phyloP scores from a whole-genome alignment of 2,113 vertebrate species.

The Phaethon lepturus region DNA sequence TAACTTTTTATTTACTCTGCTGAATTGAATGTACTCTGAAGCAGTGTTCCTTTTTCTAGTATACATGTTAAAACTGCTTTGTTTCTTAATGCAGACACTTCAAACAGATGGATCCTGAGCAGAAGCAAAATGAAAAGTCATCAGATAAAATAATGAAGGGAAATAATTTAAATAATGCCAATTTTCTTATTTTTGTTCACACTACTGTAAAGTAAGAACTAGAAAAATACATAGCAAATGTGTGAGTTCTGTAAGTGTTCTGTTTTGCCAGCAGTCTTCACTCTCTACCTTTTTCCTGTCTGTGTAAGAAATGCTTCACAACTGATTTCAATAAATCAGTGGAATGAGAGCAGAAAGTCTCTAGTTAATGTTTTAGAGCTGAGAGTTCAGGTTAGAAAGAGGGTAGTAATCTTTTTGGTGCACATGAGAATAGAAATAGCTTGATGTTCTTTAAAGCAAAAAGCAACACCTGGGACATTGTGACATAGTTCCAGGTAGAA shows the following conservation, averaged over 20 bases:
- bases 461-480: background rate
- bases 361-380: background rate
- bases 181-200: background rate
- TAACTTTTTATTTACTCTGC: background rate
- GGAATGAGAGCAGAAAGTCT: background rate
- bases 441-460: background rate
- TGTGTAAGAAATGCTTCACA: rapidly evolving
- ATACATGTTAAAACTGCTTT: background rate
- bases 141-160: background rate
- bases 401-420: background rate
- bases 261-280: background rate
- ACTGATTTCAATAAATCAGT: background rate
- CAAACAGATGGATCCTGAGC: background rate
- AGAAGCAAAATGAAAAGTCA: background rate
- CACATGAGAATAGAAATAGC: background rate
- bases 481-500: background rate
- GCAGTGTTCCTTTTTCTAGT: background rate
- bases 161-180: background rate
- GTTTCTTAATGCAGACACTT: background rate
- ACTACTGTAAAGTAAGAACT: background rate
- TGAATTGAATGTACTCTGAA: background rate
- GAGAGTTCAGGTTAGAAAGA: background rate
- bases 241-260: background rate
- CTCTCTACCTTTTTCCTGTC: background rate
- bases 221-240: background rate